A percentile compares a stretch with the other conserved stretches of the same genome.
Evolutionary conservation across 2,797 vertebrate genomes (phyloP).

Genomic region (Xerus rutilus): DNA sequence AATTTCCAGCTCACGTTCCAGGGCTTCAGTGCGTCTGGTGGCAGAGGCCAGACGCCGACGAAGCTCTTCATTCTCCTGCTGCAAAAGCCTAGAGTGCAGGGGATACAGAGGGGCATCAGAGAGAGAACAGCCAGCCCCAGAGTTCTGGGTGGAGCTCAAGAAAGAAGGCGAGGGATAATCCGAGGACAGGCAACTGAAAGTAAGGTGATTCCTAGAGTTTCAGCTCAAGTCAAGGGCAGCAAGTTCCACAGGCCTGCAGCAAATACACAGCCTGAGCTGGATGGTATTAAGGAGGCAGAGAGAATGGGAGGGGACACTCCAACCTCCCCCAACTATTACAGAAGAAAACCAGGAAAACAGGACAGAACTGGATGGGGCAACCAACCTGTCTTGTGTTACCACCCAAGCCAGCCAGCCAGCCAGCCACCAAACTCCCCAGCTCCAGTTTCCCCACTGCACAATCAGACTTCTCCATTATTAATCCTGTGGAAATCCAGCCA

Average conservation of each 20-base stretch:
- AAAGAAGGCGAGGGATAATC: not conserved
- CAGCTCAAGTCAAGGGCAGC: not conserved
- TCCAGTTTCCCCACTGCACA: constrained; percentile 69
- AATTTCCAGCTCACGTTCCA: constrained; percentile 96
- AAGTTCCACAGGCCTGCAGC: not conserved
- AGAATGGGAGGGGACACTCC: not conserved
- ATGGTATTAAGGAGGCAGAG: not conserved
- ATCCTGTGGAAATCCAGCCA: constrained; percentile 71
- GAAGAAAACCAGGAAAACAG: not conserved
- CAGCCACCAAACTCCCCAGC: not conserved
- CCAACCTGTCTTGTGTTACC: constrained; percentile 69
- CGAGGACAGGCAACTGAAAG: not conserved
- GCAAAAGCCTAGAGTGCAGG: constrained; percentile 88
- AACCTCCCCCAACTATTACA: not conserved
- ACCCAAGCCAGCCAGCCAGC: constrained; percentile 45
- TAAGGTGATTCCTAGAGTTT: not conserved
- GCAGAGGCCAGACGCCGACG: constrained; percentile 93
- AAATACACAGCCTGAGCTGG: not conserved
- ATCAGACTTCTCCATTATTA: constrained; percentile 76
- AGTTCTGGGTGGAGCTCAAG: not conserved
- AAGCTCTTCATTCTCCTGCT: constrained; percentile 98
- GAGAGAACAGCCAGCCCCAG: not conserved
- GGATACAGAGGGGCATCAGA: constrained; percentile 25
- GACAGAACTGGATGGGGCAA: not conserved
- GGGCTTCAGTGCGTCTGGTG: constrained; percentile 95